Evolutionary conservation across 2,113 vertebrate genomes (phyloP).

Genomic region (Natator depressus): DNA sequence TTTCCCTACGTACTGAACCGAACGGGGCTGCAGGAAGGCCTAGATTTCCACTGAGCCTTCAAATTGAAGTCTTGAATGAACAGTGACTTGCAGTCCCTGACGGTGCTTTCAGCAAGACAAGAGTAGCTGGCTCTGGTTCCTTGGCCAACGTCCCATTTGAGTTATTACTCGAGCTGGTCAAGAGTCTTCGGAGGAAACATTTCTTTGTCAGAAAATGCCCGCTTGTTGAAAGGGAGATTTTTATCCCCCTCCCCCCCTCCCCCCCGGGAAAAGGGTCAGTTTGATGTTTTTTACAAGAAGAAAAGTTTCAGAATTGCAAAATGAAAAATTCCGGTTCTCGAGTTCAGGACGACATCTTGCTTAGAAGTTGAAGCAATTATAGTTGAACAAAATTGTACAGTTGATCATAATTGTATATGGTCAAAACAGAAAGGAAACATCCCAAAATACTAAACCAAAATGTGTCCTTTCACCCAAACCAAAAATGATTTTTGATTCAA

Average conservation of each 20-base stretch:
- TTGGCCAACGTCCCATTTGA: neutral
- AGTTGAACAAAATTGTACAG: no score
- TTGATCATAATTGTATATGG: no score
- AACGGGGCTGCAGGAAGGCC: no score
- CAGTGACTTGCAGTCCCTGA: neutral
- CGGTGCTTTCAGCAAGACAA: neutral
- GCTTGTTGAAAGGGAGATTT: neutral
- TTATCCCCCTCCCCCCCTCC: no score
- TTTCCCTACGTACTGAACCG: no score
- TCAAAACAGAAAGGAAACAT: no score
- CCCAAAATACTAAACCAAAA: no score
- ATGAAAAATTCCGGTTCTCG: neutral
- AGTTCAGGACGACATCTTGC: neutral
- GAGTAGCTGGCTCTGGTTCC: neutral
- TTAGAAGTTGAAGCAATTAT: neutral
- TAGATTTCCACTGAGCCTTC: no score
- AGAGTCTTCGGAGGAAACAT: neutral
- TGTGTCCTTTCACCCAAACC: neutral
- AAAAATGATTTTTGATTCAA: neutral
- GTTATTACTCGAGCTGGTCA: neutral
- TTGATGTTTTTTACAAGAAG: no score
- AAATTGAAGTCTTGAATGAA: no score
- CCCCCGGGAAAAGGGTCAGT: no score
- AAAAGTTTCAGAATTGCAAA: neutral
- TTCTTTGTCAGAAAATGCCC: neutral